Evolutionary conservation across 1,140 invertebrate genomes (phyloP), one percentile per base, ranked within the genome.

Genomic region (Penaeus vannamei): DNA sequence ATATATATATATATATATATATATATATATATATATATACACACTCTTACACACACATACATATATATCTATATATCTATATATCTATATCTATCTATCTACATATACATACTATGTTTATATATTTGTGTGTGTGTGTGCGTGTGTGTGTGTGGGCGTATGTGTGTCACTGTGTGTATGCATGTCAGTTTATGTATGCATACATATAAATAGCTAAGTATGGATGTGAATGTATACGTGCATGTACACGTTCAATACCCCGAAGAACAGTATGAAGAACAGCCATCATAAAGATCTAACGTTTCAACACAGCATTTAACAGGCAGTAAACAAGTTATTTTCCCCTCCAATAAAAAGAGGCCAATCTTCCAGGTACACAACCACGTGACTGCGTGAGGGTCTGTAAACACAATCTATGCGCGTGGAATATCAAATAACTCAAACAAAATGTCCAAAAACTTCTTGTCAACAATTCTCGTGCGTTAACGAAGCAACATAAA

Each of bases 171-270:
- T 72, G 23, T 29, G 7, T n/a, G 7, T 69, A 69, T 69, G 7
- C 7, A n/a, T 69, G 14, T 72, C 14, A 19, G 23, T 72, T 19
- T 72, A 72, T 72, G 23, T 72, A 72, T 72, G 23, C 23, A 72
- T 72, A 72, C 23, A 72, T 72, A 72, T 72, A 72, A 19, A 72
- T 72, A 72, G 14, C 14, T 72, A 72, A 19, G 23, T 72, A 72
- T 72, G 23, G 14, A 72, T 72, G 23, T 72, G 23, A 19, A 72
- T 72, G 23, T 72, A 72, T 72, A 72, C 23, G 23, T 72, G 23
- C 23, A 72, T 72, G 23, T 72, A 72, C 23, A 72, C 14, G n/a
- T n/a, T n/a, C n/a, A n/a, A n/a, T n/a, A n/a, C n/a, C n/a, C n/a
- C n/a, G n/a, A n/a, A n/a, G n/a, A n/a, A n/a, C n/a, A n/a, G n/a